Evolutionary conservation across 2,113 vertebrate genomes (phyloP).

Genomic region (Cercocebus atys): DNA sequence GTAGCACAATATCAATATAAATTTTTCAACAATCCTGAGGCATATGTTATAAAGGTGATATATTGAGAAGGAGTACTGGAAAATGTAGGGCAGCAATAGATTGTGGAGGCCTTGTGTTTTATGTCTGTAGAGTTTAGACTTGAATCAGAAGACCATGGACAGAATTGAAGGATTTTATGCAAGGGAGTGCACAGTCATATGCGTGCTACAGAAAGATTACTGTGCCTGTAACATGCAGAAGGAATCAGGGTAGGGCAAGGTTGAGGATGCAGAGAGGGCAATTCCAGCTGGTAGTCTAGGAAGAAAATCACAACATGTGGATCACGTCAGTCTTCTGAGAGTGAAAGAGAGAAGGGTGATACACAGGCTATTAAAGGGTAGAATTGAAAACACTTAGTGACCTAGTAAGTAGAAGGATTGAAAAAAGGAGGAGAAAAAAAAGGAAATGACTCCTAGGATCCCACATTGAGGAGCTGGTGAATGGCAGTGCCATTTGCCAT

Average conservation of each 20-base stretch:
- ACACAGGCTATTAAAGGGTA: neutral
- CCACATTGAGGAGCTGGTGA: neutral
- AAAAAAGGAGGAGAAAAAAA: neutral
- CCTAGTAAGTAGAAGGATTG: neutral
- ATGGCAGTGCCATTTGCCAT: neutral
- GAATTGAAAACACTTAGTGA: neutral
- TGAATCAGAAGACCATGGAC: neutral
- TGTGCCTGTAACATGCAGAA: neutral
- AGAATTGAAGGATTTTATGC: neutral
- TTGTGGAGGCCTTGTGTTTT: neutral
- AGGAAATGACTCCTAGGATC: neutral
- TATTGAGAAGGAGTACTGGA: neutral
- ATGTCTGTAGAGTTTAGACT: neutral
- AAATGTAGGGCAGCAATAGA: neutral
- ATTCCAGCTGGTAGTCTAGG: neutral
- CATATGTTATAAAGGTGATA: neutral
- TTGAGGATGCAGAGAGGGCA: neutral
- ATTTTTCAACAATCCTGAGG: neutral
- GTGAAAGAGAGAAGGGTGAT: neutral
- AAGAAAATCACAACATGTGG: neutral
- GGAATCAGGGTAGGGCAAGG: neutral
- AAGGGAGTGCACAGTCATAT: no score
- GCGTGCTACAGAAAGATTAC: neutral
- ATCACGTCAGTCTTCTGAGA: neutral
- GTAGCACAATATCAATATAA: neutral